Conservation (phyloP, 2,797 vertebrate genomes). For the Taenioides sp. region DNA sequence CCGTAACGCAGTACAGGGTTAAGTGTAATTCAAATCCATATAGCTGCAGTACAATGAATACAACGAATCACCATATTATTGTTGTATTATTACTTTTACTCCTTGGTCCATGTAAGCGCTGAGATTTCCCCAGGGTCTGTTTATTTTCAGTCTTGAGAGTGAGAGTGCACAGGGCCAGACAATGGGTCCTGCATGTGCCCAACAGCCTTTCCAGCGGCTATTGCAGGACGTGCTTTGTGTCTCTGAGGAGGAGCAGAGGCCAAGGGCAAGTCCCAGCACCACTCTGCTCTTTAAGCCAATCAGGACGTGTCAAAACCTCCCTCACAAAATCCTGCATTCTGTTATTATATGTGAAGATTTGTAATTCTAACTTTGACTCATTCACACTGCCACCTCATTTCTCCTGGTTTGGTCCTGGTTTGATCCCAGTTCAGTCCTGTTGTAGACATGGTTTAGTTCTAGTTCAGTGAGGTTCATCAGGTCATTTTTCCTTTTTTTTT, state of each 20-base stretch:
- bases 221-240: constrained; percentile 69
- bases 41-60: too few relatives aligned
- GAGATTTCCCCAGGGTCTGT: constrained; percentile 59
- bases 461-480: too few relatives aligned
- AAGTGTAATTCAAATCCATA: too few relatives aligned
- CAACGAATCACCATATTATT: too few relatives aligned
- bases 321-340: constrained; percentile 44
- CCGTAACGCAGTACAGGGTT: too few relatives aligned
- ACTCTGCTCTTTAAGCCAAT: constrained; percentile 68
- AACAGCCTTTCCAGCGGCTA: constrained; percentile 67
- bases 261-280: constrained; percentile 56
- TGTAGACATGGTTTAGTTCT: too few relatives aligned
- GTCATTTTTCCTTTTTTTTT: too few relatives aligned
- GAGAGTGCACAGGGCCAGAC: constrained; percentile 56
- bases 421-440: background rate
- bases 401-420: background rate
- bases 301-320: constrained; percentile 67
- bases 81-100: background rate
- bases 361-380: constrained; percentile 16
- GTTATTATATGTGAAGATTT: constrained; percentile 9
- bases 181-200: constrained; percentile 38
- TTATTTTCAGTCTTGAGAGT: constrained; percentile 65
- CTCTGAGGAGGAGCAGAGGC: constrained; percentile 56
- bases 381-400: background rate
- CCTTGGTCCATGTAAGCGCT: constrained; percentile 1